Conservation (phyloP, 2,113 vertebrate species). For the Candoia aspera region DNA sequence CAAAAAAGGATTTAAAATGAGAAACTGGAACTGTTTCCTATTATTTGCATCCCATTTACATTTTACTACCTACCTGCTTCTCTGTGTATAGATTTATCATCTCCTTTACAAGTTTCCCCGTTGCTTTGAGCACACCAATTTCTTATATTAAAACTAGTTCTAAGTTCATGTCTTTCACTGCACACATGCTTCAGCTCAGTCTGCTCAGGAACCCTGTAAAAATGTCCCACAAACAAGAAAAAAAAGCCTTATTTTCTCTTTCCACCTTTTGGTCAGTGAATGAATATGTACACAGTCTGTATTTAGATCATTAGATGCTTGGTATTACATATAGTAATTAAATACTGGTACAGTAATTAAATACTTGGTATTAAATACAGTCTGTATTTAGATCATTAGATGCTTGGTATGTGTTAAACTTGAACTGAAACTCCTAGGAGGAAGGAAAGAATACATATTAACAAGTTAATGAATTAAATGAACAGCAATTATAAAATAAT, state of each 20-base stretch:
- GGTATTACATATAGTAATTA: not conserved
- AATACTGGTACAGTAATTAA: no score
- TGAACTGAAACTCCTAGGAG: constrained; percentile 6
- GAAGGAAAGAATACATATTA: constrained; percentile 3
- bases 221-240: constrained; percentile 43
- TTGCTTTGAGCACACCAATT: constrained; percentile 77
- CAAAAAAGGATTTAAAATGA: not conserved
- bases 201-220: constrained; percentile 81
- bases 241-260: constrained; percentile 27
- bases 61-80: constrained; percentile 69
- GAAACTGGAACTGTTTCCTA: not conserved
- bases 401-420: not conserved
- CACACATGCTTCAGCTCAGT: constrained; percentile 78
- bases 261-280: constrained; percentile 11
- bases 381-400: not conserved
- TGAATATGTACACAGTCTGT: not conserved
- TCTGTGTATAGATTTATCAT: constrained; percentile 60
- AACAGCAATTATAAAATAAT: not conserved
- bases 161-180: constrained; percentile 77
- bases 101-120: constrained; percentile 73
- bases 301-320: not conserved
- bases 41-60: not conserved
- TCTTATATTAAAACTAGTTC: constrained; percentile 63
- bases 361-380: not conserved
- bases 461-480: not conserved